These are phyloP conservation scores for Simalia tracyae DNA, from an alignment of 2,797 vertebrate genomes.

Conservation along the genomic window DNA sequence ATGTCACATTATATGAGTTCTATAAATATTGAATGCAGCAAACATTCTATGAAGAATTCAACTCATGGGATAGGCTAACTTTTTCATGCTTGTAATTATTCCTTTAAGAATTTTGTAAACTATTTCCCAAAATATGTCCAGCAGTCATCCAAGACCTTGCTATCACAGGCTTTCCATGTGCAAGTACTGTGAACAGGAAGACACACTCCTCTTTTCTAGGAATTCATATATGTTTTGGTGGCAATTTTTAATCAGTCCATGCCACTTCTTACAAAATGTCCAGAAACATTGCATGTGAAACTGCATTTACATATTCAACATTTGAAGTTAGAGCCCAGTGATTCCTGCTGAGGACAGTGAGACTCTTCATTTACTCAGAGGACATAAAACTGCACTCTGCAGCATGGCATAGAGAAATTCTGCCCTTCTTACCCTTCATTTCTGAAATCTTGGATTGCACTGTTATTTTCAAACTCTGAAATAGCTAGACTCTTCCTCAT, in stretches of 20 bases:
- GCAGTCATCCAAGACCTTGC: neutral
- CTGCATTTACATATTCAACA: neutral
- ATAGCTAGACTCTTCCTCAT: neutral
- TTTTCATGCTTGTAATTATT: constrained; percentile 54
- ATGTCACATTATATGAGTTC: constrained; percentile 46
- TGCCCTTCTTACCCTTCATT: neutral
- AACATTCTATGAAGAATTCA: constrained; percentile 55
- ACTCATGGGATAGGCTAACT: constrained; percentile 36
- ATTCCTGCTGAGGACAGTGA: neutral
- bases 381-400: neutral
- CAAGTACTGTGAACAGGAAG: neutral
- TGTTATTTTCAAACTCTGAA: neutral
- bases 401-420: neutral
- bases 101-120: constrained; percentile 51
- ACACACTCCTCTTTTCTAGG: neutral
- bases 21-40: constrained; percentile 59
- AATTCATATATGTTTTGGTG: neutral
- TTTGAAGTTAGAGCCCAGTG: neutral
- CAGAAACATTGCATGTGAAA: neutral
- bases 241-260: neutral
- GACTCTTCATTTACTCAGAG: no score
- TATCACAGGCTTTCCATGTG: neutral
- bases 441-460: neutral
- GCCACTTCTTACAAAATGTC: neutral
- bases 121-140: constrained; percentile 46